phyloP scores from a whole-genome alignment of 2,888 invertebrate species.

The Temnothorax rugatulus region DNA sequence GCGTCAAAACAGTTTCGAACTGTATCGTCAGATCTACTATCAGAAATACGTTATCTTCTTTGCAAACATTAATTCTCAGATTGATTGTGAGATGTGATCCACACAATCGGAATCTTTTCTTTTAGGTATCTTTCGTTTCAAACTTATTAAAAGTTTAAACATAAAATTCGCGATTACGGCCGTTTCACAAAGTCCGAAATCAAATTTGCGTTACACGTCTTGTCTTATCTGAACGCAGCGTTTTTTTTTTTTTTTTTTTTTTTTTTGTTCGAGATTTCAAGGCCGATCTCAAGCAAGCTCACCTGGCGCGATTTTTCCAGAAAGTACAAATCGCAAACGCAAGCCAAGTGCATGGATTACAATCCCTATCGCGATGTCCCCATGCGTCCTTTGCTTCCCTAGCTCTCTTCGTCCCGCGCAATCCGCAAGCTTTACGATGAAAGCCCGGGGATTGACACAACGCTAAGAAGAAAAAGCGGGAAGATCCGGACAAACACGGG shows the following conservation, averaged over 20 bases:
- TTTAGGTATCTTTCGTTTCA: background rate
- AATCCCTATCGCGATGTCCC: constrained; percentile 30
- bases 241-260: background rate
- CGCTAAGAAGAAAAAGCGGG: constrained; percentile 45
- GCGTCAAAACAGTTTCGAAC: background rate
- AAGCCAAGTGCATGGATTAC: constrained; percentile 47
- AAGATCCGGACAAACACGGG: constrained; percentile 63
- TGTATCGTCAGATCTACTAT: background rate
- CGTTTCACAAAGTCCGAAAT: background rate
- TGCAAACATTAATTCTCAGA: background rate
- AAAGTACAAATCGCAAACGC: constrained; percentile 27
- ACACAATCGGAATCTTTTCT: background rate
- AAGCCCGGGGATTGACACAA: constrained; percentile 53
- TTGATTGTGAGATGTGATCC: background rate
- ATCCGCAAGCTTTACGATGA: constrained; percentile 46
- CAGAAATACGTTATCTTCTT: background rate
- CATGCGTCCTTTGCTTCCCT: constrained; percentile 6
- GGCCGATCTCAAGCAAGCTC: background rate
- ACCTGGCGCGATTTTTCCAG: background rate
- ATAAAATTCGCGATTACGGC: background rate
- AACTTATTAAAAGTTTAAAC: background rate
- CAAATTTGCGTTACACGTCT: background rate
- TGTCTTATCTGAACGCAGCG: background rate
- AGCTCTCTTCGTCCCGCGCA: constrained; percentile 33
- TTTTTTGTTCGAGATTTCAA: background rate